A percentile compares a stretch with the other conserved stretches of the same genome.
These are phyloP conservation scores for Todiramphus chloris DNA, from an alignment of 2,113 vertebrate species.

Conservation along the genomic window DNA sequence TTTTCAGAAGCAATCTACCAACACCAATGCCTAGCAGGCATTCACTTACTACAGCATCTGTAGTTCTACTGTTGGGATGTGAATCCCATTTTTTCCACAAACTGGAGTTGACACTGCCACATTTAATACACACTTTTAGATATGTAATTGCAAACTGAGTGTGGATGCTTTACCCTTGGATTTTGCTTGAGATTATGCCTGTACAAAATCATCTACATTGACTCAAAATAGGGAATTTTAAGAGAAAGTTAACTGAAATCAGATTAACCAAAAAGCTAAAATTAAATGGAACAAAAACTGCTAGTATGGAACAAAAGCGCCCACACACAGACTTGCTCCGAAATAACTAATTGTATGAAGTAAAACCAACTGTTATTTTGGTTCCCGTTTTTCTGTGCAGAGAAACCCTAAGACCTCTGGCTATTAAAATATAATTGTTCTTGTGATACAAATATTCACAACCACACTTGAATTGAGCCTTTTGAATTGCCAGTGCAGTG, in stretches of 20 bases:
- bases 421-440: background rate
- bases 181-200: background rate
- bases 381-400: background rate
- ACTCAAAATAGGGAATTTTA: background rate
- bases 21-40: background rate
- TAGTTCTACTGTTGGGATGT: background rate
- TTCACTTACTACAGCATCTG: background rate
- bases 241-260: background rate
- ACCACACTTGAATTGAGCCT: background rate
- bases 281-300: constrained; percentile 16
- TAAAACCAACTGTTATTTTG: constrained; percentile 23
- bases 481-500: background rate
- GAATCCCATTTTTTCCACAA: background rate
- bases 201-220: background rate
- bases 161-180: background rate
- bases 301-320: constrained; percentile 17
- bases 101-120: background rate
- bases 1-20: background rate
- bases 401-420: background rate
- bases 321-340: background rate
- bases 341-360: background rate
- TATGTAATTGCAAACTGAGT: background rate
- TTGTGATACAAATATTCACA: background rate
- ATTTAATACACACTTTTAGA: background rate
- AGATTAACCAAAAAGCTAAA: constrained; percentile 6